Percentiles rank a stretch among this genome's conserved stretches.
Conservation (phyloP, 92 coral and sea anemone species). For the Zoanthus solanderi region DNA sequence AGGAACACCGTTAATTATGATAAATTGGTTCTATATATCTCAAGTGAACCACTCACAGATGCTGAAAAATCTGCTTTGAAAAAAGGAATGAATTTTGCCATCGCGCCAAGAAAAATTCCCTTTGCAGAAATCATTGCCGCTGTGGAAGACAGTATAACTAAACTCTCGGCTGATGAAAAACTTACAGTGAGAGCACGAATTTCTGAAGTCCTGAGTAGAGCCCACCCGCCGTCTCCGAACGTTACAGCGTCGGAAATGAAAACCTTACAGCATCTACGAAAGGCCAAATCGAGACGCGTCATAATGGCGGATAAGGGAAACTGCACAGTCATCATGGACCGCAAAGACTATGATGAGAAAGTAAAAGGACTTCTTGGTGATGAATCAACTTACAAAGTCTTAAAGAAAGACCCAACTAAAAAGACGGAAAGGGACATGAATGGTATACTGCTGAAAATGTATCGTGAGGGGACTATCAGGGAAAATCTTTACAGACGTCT, state of each 20-base stretch:
- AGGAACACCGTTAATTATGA: constrained; percentile 2
- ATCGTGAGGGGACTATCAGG: not conserved
- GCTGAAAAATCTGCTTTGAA: constrained; percentile 5
- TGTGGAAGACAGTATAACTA: constrained; percentile 21
- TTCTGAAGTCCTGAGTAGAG: constrained; percentile 2
- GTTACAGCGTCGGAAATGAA: not conserved
- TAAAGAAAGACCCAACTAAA: no score
- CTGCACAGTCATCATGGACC: no score
- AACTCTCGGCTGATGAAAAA: not conserved
- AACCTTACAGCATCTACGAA: not conserved
- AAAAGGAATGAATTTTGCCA: constrained; percentile 28
- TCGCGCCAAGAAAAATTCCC: constrained; percentile 24
- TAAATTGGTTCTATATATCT: not conserved
- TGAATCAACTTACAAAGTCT: not conserved
- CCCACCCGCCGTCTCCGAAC: not conserved
- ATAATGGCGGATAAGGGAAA: not conserved
- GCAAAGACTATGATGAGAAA: no score
- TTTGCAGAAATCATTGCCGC: constrained; percentile 7
- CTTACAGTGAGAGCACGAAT: constrained; percentile 5
- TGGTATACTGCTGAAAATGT: not conserved
- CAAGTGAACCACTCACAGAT: constrained; percentile 8
- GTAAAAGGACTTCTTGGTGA: not conserved
- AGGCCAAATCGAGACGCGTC: not conserved
- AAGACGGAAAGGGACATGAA: no score
- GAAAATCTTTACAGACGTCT: not conserved